Evolutionary conservation across 1,140 invertebrate species (phyloP).

Genomic region (Zophobas morio): DNA sequence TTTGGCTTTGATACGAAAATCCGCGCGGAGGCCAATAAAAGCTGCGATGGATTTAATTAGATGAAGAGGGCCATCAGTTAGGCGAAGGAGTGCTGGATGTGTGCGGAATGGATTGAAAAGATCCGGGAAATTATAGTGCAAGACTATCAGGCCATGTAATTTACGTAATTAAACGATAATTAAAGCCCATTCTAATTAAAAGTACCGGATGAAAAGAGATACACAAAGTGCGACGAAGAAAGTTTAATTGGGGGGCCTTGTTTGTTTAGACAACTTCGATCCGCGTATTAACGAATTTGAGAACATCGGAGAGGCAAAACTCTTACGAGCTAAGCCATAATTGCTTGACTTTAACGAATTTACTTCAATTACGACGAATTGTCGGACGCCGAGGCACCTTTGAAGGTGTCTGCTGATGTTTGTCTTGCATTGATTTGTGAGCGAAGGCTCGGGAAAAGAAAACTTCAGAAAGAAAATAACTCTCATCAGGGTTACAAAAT

Average conservation of each 20-base stretch:
- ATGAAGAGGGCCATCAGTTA: slow-evolving; percentile 30
- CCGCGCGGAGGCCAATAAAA: slow-evolving; percentile 16
- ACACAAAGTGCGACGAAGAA: slow-evolving; percentile 44
- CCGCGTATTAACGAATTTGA: slow-evolving; percentile 45
- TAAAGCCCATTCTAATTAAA: slow-evolving; percentile 55
- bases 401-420: too few relatives aligned
- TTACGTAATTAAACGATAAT: slow-evolving; percentile 55
- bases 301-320: slow-evolving; percentile 9
- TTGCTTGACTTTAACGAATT: slow-evolving; percentile 22
- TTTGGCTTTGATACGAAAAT: slow-evolving; percentile 29
- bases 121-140: slow-evolving; percentile 51
- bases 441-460: too few relatives aligned
- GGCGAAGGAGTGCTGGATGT: slow-evolving; percentile 24
- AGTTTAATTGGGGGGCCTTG: slow-evolving; percentile 49
- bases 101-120: slow-evolving; percentile 36
- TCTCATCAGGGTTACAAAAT: too few relatives aligned
- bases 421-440: too few relatives aligned
- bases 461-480: too few relatives aligned
- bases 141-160: slow-evolving; percentile 50
- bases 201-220: slow-evolving; percentile 52
- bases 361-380: slow-evolving; percentile 11
- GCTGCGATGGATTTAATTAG: slow-evolving; percentile 31
- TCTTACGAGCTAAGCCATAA: slow-evolving; percentile 8
- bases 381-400: background rate
- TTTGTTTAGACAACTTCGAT: slow-evolving; percentile 50